These are phyloP conservation scores for Sandelia bainsii DNA, from an alignment of 2,797 vertebrate species.

Conservation along the genomic window DNA sequence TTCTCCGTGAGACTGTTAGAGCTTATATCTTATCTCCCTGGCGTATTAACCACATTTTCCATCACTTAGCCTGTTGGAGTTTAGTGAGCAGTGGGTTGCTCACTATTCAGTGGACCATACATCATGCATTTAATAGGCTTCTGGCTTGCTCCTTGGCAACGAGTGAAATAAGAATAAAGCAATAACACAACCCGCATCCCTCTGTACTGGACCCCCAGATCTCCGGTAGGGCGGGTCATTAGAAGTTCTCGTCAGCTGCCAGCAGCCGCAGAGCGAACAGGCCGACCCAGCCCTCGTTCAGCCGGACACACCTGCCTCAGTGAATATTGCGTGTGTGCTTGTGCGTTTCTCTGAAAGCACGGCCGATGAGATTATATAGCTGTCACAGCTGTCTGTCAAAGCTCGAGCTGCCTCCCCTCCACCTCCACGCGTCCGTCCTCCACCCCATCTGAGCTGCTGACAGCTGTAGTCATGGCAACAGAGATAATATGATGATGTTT, in stretches of 20 bases:
- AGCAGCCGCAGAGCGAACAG: conserved; percentile 16
- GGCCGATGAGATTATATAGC: conserved; percentile 74
- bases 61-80: conserved; percentile 31
- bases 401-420: conserved; percentile 40
- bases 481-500: conserved; percentile 64
- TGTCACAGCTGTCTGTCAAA: conserved; percentile 79
- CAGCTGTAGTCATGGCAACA: conserved; percentile 80
- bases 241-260: conserved; percentile 50
- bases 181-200: conserved; percentile 28
- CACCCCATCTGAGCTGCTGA: conserved; percentile 59
- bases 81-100: conserved; percentile 4
- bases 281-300: conserved; percentile 30
- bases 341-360: conserved; percentile 45
- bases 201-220: conserved; percentile 18
- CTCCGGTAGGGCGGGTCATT: conserved; percentile 36
- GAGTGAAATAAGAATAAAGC: conserved; percentile 46
- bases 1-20: conserved; percentile 39
- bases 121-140: conserved; percentile 47
- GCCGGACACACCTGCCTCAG: conserved; percentile 56
- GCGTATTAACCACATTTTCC: conserved; percentile 22
- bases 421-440: conserved; percentile 27
- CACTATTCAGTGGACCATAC: conserved; percentile 42
- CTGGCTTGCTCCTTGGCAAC: conserved; percentile 10
- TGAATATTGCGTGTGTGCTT: conserved; percentile 28
- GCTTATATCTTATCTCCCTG: conserved; percentile 44